phyloP scores from a whole-genome alignment of 2,888 invertebrate species.

The Oxystoma pomonae region DNA sequence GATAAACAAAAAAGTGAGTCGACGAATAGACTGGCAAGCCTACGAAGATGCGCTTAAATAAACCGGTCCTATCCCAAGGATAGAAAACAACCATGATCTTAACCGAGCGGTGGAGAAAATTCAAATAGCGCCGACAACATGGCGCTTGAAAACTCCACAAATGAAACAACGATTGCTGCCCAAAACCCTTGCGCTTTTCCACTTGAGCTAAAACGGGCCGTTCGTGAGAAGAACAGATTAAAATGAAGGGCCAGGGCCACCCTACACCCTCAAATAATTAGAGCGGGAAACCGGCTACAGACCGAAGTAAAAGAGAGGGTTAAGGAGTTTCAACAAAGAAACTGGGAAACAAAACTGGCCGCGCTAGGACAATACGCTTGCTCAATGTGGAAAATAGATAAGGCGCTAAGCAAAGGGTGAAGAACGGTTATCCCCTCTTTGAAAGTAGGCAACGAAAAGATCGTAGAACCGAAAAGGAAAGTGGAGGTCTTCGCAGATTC shows the following conservation, averaged over 20 bases:
- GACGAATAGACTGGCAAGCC: not conserved
- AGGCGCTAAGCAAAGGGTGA: not conserved
- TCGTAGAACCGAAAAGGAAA: not conserved
- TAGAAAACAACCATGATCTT: not conserved
- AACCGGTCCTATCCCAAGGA: conserved; percentile 1
- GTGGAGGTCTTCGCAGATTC: not conserved
- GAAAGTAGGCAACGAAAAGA: too few relatives aligned
- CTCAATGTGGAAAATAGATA: not conserved
- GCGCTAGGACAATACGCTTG: not conserved
- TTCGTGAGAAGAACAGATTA: not conserved
- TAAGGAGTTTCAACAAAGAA: not conserved
- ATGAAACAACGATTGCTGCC: not conserved
- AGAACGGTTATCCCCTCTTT: not conserved
- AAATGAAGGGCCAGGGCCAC: not conserved
- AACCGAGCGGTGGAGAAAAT: not conserved
- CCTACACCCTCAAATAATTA: not conserved
- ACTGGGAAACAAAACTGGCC: conserved; percentile 1
- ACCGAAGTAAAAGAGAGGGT: not conserved
- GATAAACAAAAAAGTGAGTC: not conserved
- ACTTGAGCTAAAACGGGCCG: not conserved
- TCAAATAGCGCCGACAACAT: not conserved
- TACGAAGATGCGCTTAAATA: not conserved
- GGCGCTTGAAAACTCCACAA: not conserved
- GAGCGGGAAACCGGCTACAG: not conserved
- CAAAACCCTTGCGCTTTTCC: not conserved